These are phyloP conservation scores for Vanessa cardui DNA, from an alignment of 2,888 invertebrate species.

Conservation along the genomic window DNA sequence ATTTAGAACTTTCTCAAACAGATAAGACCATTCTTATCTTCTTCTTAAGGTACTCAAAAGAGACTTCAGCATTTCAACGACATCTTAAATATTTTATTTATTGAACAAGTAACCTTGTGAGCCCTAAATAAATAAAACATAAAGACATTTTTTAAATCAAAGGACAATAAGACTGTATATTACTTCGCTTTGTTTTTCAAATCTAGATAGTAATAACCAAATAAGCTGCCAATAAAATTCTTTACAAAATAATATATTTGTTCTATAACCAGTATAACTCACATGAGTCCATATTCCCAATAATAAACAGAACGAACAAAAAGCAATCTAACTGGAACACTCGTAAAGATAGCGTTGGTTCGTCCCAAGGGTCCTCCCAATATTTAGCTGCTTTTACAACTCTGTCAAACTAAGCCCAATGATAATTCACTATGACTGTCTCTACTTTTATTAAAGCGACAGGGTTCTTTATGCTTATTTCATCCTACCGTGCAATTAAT, in stretches of 20 bases:
- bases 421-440: constrained; percentile 48
- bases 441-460: constrained; percentile 41
- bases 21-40: no score
- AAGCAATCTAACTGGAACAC: constrained; percentile 76
- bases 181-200: no score
- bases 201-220: no score
- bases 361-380: constrained; percentile 56
- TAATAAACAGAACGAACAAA: constrained; percentile 67
- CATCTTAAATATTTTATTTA: no score
- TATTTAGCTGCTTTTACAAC: constrained; percentile 66
- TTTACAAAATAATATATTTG: background rate
- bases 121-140: no score
- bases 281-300: constrained; percentile 53
- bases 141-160: no score
- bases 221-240: no score
- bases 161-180: no score
- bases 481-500: constrained; percentile 44
- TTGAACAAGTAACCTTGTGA: no score
- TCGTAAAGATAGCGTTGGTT: constrained; percentile 71
- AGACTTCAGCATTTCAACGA: no score
- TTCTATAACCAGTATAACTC: constrained; percentile 9
- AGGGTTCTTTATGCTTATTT: constrained; percentile 41
- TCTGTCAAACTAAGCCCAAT: constrained; percentile 54
- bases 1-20: no score
- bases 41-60: no score